A percentile compares a stretch with the other conserved stretches of the same genome.
Conservation (phyloP, 2,113 vertebrate species). For the Lampris incognitus region DNA sequence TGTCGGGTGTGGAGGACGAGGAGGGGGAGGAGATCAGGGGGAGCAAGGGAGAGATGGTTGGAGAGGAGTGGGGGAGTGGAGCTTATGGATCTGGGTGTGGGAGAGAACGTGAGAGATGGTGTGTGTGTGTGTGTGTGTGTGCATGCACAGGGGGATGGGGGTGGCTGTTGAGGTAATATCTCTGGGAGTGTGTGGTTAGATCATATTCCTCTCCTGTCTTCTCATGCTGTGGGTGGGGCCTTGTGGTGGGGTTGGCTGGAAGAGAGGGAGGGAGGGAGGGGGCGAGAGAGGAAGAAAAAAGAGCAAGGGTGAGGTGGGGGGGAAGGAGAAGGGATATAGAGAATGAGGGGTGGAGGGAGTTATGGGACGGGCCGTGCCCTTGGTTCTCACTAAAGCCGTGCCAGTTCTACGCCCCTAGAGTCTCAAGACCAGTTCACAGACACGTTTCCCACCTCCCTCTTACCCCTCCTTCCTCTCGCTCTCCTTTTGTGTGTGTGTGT, state of each 20-base stretch:
- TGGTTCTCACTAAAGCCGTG: slow-evolving; percentile 52
- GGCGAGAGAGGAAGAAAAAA: slow-evolving; percentile 21
- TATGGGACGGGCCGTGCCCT: slow-evolving; percentile 53
- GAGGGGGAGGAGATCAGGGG: slow-evolving; percentile 55
- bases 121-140: slow-evolving; percentile 48
- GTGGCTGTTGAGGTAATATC: slow-evolving; percentile 72
- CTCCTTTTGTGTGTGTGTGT: slow-evolving; percentile 3
- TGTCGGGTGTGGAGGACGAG: slow-evolving; percentile 74
- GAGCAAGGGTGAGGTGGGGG: slow-evolving; percentile 43
- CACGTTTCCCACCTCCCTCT: neutral
- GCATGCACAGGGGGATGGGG: slow-evolving; percentile 37
- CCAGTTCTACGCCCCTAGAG: slow-evolving; percentile 47
- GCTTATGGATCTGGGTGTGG: slow-evolving; percentile 59
- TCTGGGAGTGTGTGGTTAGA: slow-evolving; percentile 78
- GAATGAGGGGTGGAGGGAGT: slow-evolving; percentile 60
- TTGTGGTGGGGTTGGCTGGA: slow-evolving; percentile 66
- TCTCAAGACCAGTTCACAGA: slow-evolving; percentile 64
- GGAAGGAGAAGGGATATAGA: slow-evolving; percentile 30
- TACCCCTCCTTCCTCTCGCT: slow-evolving; percentile 1
- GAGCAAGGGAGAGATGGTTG: slow-evolving; percentile 42
- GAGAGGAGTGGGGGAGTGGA: slow-evolving; percentile 39
- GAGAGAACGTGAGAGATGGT: slow-evolving; percentile 59
- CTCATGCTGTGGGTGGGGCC: slow-evolving; percentile 81
- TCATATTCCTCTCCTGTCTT: slow-evolving; percentile 83
- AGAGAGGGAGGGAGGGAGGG: slow-evolving; percentile 56